phyloP scores from a whole-genome alignment of 2,888 invertebrate genomes.

The Thera obeliscata region DNA sequence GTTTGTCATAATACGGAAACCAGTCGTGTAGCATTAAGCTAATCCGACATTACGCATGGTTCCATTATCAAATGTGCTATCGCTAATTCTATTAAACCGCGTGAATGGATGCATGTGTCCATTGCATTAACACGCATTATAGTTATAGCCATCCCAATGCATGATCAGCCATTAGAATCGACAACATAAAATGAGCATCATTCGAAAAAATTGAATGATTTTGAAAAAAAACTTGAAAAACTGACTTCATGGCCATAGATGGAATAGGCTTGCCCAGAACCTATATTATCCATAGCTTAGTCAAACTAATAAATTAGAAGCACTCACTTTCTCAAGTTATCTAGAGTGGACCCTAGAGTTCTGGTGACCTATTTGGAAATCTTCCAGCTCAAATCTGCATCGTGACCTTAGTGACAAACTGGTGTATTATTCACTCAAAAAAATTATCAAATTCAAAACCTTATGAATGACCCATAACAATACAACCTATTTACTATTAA shows the following conservation, averaged over 20 bases:
- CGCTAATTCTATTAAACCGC: conserved; percentile 25
- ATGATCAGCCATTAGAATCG: no score
- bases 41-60: conserved; percentile 23
- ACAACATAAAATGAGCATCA: no score
- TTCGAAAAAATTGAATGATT: no score
- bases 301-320: no score
- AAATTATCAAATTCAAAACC: background rate
- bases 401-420: background rate
- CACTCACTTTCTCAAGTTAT: no score
- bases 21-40: conserved; percentile 15
- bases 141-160: no score
- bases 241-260: no score
- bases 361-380: background rate
- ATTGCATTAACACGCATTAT: conserved; percentile 6
- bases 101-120: conserved; percentile 12
- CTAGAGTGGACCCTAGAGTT: background rate
- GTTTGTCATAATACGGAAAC: background rate
- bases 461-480: no score
- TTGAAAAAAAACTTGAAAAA: no score
- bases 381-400: background rate
- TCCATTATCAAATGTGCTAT: conserved; percentile 31
- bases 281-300: no score
- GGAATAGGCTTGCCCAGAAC: no score
- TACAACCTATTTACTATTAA: no score
- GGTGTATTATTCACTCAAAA: background rate